Percentiles rank a stretch among this genome's conserved stretches.
Conservation (phyloP, 2,797 vertebrate species). For the Thamnophis elegans region DNA sequence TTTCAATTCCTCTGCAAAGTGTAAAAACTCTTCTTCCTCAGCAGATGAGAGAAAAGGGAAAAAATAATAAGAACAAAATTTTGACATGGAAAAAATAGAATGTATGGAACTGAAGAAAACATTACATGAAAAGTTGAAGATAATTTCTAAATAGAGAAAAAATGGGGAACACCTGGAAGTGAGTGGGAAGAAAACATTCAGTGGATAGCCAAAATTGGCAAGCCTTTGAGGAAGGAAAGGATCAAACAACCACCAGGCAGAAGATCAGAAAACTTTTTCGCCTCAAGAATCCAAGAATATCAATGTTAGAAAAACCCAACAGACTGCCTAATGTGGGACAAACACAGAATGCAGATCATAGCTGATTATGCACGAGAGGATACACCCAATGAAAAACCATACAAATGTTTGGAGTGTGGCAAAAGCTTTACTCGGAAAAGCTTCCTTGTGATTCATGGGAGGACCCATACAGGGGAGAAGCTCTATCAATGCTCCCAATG, state of each 20-base stretch:
- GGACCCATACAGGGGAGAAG: no score
- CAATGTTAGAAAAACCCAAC: background rate
- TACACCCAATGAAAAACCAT: no score
- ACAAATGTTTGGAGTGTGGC: no score
- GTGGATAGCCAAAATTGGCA: background rate
- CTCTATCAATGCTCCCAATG: no score
- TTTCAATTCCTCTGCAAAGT: background rate
- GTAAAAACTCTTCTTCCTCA: background rate
- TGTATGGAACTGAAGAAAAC: background rate
- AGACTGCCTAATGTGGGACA: background rate
- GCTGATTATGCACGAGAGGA: no score
- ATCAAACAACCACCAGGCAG: background rate
- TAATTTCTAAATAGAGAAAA: background rate
- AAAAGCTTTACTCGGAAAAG: no score
- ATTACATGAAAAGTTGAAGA: background rate
- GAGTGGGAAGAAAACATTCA: background rate
- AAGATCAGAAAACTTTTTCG: no score
- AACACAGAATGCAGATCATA: no score
- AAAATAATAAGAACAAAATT: background rate
- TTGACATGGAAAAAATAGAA: background rate
- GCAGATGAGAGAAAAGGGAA: background rate
- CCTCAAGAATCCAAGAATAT: no score
- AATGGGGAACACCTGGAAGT: background rate
- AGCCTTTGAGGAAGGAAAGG: background rate
- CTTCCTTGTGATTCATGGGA: no score